Evolutionary conservation across 1,140 invertebrate species (phyloP).

Genomic region (Solenopsis invicta): DNA sequence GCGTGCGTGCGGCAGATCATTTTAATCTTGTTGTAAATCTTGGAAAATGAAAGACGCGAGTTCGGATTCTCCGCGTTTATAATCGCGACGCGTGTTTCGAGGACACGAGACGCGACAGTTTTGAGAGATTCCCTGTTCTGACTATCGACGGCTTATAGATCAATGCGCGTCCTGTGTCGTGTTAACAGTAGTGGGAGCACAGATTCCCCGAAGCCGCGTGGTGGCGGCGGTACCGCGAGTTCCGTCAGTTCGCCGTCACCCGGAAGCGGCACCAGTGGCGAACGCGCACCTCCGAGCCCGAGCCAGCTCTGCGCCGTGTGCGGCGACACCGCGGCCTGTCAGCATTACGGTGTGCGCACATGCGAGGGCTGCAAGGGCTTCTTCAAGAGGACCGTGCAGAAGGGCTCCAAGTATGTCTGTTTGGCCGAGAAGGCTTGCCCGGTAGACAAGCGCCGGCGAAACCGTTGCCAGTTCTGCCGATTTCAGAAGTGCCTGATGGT

Average conservation of each 20-base stretch:
- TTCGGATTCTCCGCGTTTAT: not conserved
- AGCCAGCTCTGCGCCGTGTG: constrained; percentile 99
- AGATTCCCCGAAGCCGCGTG: constrained; percentile 86
- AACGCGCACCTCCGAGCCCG: constrained; percentile 90
- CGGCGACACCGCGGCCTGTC: constrained; percentile 99
- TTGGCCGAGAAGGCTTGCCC: constrained; percentile 98
- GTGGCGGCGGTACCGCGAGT: constrained; percentile 72
- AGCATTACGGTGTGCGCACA: constrained; percentile 99
- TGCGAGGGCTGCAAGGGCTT: constrained; percentile 99
- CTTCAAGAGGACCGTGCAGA: constrained; percentile 98
- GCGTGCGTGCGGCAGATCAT: not conserved
- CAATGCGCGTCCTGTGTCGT: constrained; percentile 48
- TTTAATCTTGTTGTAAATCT: not conserved
- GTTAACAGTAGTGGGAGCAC: constrained; percentile 82
- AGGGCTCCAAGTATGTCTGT: constrained; percentile 99
- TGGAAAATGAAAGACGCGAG: not conserved
- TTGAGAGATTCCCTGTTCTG: constrained; percentile 10
- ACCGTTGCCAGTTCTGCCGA: constrained; percentile 99
- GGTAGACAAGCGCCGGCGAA: constrained; percentile 98
- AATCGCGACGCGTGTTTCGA: not conserved
- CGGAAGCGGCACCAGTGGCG: constrained; percentile 81
- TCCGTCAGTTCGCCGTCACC: constrained; percentile 82
- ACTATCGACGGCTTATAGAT: constrained; percentile 48
- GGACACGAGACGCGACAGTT: constrained; percentile 33
- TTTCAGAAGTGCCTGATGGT: constrained; percentile 99